Percentiles rank a stretch among this genome's conserved stretches.
These are phyloP conservation scores for Drosophila neonasuta DNA, from an alignment of 2,888 invertebrate species.

Conservation along the genomic window DNA sequence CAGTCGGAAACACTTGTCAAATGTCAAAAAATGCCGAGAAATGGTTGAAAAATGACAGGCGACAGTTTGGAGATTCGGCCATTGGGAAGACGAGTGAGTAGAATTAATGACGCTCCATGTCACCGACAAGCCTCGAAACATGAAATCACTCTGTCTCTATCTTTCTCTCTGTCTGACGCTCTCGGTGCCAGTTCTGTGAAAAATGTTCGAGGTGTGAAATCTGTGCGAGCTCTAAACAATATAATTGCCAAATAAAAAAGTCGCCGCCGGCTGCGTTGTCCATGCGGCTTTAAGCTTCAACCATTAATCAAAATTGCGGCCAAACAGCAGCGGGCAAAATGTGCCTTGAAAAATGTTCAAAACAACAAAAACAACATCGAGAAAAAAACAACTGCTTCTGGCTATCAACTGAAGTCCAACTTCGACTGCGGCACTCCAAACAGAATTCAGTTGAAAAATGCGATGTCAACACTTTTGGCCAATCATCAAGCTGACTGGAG, in stretches of 20 bases:
- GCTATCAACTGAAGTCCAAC: conserved; percentile 10
- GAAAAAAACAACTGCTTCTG: conserved; percentile 32
- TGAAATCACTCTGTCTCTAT: conserved; percentile 69
- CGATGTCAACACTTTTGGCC: conserved; percentile 71
- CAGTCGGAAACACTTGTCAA: conserved; percentile 72
- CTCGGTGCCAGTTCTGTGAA: conserved; percentile 51
- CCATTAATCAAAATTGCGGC: conserved; percentile 72
- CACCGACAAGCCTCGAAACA: conserved; percentile 78
- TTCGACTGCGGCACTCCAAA: conserved; percentile 2
- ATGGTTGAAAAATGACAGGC: conserved; percentile 70
- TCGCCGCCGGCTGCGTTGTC: conserved; percentile 49
- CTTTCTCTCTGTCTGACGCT: conserved; percentile 57
- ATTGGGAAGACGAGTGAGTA: conserved; percentile 24
- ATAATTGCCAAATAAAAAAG: conserved; percentile 80
- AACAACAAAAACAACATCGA: conserved; percentile 8
- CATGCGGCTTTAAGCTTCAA: conserved; percentile 48
- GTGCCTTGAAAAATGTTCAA: conserved; percentile 31
- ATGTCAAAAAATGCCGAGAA: conserved; percentile 66
- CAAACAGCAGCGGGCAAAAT: conserved; percentile 21
- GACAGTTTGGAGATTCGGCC: conserved; percentile 35
- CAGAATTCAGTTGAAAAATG: conserved; percentile 36
- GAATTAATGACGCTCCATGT: conserved; percentile 80
- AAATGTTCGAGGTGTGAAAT: conserved; percentile 76
- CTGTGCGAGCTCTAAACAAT: conserved; percentile 69
- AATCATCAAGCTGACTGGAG: conserved; percentile 44